These are phyloP conservation scores for Pocillopora damicornis DNA, from an alignment of 64 coral and sea anemone genomes.

Conservation along the genomic window DNA sequence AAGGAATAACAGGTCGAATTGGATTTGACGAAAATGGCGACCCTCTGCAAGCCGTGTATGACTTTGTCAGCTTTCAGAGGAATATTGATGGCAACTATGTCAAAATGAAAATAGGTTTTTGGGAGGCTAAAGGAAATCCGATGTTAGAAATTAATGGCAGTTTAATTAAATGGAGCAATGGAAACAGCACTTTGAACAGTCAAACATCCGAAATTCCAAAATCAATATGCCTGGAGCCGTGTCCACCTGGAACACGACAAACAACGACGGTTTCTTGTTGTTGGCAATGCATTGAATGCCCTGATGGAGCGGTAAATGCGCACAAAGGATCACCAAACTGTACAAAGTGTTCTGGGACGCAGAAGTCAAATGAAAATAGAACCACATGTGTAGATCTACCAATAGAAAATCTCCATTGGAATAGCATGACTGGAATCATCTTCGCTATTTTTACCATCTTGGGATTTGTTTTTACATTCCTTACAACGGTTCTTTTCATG, in stretches of 20 bases:
- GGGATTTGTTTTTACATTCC: constrained; percentile 23
- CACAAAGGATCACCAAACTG: constrained; percentile 39
- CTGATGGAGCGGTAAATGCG: constrained; percentile 30
- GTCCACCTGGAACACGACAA: constrained; percentile 66
- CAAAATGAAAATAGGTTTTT: constrained; percentile 52
- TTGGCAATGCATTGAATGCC: constrained; percentile 73
- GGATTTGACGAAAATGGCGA: constrained; percentile 61
- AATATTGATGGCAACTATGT: constrained; percentile 1
- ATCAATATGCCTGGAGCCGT: constrained; percentile 50
- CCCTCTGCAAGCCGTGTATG: constrained; percentile 54
- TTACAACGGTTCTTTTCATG: constrained; percentile 17
- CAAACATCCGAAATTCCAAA: constrained; percentile 25
- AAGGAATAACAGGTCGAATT: constrained; percentile 47
- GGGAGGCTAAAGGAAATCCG: constrained; percentile 34
- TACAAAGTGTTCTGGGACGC: constrained; percentile 16
- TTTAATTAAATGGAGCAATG: constrained; percentile 40
- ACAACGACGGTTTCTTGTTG: constrained; percentile 53
- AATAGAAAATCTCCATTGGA: constrained; percentile 43
- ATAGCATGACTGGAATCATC: constrained; percentile 31
- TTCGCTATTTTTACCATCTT: constrained; percentile 5
- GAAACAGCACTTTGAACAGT: not conserved
- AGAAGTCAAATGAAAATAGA: constrained; percentile 40
- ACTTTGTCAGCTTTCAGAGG: constrained; percentile 70
- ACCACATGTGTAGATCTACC: constrained; percentile 43
- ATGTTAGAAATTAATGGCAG: constrained; percentile 19